Percentiles rank a stretch among this genome's conserved stretches.
These are phyloP conservation scores for Drosophila baimaii DNA, from an alignment of 1,140 invertebrate genomes.

Conservation along the genomic window DNA sequence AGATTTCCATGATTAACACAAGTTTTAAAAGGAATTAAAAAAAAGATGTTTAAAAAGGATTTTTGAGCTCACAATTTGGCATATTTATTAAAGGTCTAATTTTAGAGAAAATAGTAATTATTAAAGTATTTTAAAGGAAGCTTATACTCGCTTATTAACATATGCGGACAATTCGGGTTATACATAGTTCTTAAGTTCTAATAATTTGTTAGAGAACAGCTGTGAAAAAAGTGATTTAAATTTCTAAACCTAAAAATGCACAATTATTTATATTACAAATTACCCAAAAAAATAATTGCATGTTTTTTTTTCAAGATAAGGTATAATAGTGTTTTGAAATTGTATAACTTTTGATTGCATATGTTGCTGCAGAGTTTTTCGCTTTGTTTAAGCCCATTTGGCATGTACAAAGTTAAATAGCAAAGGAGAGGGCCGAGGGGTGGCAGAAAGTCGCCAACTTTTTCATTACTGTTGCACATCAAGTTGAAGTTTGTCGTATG, in stretches of 20 bases:
- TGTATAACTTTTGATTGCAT: conserved; percentile 4
- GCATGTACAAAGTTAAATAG: conserved; percentile 48
- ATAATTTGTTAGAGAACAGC: too few relatives aligned
- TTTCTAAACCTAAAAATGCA: background rate
- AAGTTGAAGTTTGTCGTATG: conserved; percentile 46
- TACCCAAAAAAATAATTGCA: background rate
- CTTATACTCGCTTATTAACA: too few relatives aligned
- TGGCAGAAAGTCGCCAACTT: conserved; percentile 31
- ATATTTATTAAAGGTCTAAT: too few relatives aligned
- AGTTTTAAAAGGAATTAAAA: too few relatives aligned
- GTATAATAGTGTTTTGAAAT: background rate
- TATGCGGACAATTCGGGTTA: too few relatives aligned
- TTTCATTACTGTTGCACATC: conserved; percentile 56
- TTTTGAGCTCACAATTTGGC: too few relatives aligned
- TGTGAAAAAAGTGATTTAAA: too few relatives aligned
- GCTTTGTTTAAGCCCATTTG: conserved; percentile 43
- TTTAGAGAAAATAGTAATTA: too few relatives aligned
- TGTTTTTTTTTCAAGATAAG: background rate
- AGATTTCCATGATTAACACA: too few relatives aligned
- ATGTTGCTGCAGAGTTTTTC: conserved; percentile 21
- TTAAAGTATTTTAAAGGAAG: too few relatives aligned
- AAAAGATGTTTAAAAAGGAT: background rate
- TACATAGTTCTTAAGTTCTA: too few relatives aligned
- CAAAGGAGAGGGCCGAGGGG: background rate
- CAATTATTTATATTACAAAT: background rate